Evolutionary conservation across 2,113 vertebrate species (phyloP), one percentile per base, ranked within the genome.

Genomic region (Neotoma lepida): DNA sequence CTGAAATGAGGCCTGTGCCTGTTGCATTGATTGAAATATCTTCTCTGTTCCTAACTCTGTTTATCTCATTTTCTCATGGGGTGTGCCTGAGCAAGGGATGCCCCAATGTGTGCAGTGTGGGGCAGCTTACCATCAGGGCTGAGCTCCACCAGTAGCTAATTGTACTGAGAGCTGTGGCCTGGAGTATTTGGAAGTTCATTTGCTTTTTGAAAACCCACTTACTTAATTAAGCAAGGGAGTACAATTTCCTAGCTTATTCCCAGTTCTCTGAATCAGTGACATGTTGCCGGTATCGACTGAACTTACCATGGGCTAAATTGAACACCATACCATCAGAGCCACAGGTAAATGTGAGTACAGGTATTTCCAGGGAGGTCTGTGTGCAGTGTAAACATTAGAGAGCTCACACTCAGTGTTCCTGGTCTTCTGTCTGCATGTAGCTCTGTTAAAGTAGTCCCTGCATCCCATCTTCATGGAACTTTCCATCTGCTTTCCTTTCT

Each of bases 141-240:
- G 35, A 82, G 84, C 91, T 71, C 58, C 49, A 68, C 91, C 64
- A 18, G 44, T 94, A 56, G 24, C 92, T 85, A n/a, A 96, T 96
- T 91, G 88, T 95, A 46, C 46, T 89, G 88, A 96, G 92, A 77
- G 81, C 81, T 71, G 26, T 46, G 54, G 93, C 89, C 88, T 54
- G 39, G 71, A 86, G 89, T 90, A 58, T 94, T 64, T 89, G 78
- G 56, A 94, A 91, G 84, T 88, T 86, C 84, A 81, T 92, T 87
- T 92, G 54, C 77, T 96, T 91, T 93, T 88, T 58, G 6, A 94
- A 96, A 94, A 58, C 3, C 9, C 30, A 86, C 71, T 93, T 92
- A 94, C 41, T 96, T 96, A 97, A 95, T 97, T 96, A 95, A 94
- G 90, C 87, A 94, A 85, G 89, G 92, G 92, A 97, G 64, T 91